These are phyloP conservation scores for Drosophila hamatofila DNA, from an alignment of 2,888 invertebrate genomes.

Conservation along the genomic window DNA sequence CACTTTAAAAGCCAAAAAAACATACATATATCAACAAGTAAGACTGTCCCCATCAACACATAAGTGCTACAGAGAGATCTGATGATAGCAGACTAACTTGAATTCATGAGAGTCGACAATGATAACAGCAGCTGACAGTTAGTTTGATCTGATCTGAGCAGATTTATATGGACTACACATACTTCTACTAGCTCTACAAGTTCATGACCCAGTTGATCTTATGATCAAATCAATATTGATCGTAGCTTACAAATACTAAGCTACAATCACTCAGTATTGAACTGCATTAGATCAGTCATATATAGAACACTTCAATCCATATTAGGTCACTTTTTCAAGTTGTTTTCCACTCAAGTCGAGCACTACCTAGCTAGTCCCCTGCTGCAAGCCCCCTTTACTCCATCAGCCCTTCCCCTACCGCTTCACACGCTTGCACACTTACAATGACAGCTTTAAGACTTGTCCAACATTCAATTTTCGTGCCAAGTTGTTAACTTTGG, in stretches of 20 bases:
- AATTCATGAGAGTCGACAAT: too few relatives aligned
- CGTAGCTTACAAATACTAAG: neutral
- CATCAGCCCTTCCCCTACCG: neutral
- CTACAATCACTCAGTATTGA: neutral
- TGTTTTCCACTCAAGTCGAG: neutral
- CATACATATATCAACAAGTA: neutral
- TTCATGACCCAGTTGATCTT: too few relatives aligned
- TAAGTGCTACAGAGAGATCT: too few relatives aligned
- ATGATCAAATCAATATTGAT: too few relatives aligned
- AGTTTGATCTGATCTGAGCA: neutral
- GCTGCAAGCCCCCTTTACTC: too few relatives aligned
- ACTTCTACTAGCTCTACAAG: too few relatives aligned
- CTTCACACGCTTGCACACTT: constrained; percentile 2
- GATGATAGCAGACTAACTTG: neutral
- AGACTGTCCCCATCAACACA: too few relatives aligned
- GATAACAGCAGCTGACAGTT: neutral
- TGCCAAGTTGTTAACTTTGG: constrained; percentile 53
- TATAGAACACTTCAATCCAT: neutral
- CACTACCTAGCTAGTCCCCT: too few relatives aligned
- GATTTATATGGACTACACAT: neutral
- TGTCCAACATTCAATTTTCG: constrained; percentile 37
- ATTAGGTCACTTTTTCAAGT: neutral
- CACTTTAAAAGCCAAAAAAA: constrained; percentile 14
- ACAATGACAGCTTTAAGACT: constrained; percentile 27
- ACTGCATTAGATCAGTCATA: neutral